Evolutionary conservation across 2,113 vertebrate species (phyloP).

Genomic region (Catagonus wagneri): DNA sequence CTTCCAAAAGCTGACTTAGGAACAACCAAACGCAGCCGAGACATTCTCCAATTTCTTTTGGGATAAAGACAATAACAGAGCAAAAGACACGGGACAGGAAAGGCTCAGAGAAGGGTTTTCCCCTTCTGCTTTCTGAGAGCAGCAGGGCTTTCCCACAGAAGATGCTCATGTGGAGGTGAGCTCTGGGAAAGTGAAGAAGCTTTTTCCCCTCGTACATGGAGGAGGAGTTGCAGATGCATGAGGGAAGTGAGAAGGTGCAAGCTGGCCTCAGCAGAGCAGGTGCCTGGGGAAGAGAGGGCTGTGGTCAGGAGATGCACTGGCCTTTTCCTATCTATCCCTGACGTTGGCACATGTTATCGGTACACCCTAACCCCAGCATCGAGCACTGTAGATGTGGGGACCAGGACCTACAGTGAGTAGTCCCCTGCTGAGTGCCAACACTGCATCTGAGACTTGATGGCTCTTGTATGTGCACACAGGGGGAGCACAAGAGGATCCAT

Average conservation of each 20-base stretch:
- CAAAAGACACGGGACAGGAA: neutral
- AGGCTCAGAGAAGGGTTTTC: too few relatives aligned
- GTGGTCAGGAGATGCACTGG: fast-evolving
- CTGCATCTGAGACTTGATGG: neutral
- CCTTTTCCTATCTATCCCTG: neutral
- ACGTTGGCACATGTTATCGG: neutral
- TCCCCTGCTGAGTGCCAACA: fast-evolving
- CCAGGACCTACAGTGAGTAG: fast-evolving
- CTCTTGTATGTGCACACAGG: neutral
- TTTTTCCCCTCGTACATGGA: fast-evolving
- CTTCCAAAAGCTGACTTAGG: neutral
- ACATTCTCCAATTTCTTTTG: neutral
- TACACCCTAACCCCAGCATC: fast-evolving
- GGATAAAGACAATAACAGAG: neutral
- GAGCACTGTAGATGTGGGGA: neutral
- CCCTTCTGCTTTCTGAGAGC: neutral
- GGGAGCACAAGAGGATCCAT: too few relatives aligned
- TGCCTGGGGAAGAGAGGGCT: neutral
- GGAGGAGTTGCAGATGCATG: too few relatives aligned
- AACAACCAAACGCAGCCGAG: neutral
- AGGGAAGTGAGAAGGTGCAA: too few relatives aligned
- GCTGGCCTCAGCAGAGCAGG: too few relatives aligned
- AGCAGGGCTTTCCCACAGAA: neutral
- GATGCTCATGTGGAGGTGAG: fast-evolving
- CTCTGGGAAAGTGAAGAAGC: neutral